These are phyloP conservation scores for Bombus haemorrhoidalis DNA, from an alignment of 1,140 invertebrate species.

Conservation along the genomic window DNA sequence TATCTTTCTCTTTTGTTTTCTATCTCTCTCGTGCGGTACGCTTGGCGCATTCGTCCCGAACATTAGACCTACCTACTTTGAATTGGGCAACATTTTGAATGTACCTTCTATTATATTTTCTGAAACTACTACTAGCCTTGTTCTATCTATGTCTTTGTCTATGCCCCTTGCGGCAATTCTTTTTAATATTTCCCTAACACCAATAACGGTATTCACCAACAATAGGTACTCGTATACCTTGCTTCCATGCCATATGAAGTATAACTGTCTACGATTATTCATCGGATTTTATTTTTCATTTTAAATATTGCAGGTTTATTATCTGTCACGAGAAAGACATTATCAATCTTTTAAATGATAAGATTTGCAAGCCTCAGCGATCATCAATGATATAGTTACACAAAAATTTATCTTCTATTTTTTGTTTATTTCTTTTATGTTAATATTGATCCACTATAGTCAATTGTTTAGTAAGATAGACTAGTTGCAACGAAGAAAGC, in stretches of 20 bases:
- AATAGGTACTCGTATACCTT: not conserved
- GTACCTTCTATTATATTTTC: not conserved
- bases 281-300: constrained; percentile 6
- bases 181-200: not conserved
- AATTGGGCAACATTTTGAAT: constrained; percentile 44
- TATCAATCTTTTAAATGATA: not conserved
- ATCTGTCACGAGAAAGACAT: not conserved
- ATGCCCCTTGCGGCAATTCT: not conserved
- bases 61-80: constrained; percentile 29
- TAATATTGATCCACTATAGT: not conserved
- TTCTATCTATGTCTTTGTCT: not conserved
- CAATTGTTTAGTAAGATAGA: not conserved
- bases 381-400: not conserved
- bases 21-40: constrained; percentile 35
- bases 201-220: not conserved
- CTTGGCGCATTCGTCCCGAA: constrained; percentile 44
- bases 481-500: not conserved
- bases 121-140: not conserved
- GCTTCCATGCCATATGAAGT: not conserved
- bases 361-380: not conserved
- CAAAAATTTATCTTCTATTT: not conserved
- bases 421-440: not conserved
- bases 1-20: constrained; percentile 11
- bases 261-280: not conserved
- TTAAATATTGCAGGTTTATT: not conserved